Percentiles rank a stretch among this genome's conserved stretches.
Conservation (phyloP, 2,888 invertebrate species). For the Clunio marinus region DNA sequence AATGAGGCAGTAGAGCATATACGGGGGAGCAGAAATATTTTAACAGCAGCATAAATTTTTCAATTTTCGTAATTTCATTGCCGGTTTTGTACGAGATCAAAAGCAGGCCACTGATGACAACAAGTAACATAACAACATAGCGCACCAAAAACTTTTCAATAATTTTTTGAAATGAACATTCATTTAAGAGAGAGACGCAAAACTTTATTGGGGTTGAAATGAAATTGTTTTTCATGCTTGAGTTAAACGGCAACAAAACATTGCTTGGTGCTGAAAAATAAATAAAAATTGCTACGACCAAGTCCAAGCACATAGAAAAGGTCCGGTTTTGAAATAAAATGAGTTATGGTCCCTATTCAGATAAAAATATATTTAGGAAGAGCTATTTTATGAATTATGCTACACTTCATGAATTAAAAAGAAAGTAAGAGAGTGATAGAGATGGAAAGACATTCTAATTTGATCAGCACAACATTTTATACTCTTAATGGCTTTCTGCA, state of each 20-base stretch:
- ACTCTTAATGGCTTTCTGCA: constrained; percentile 5
- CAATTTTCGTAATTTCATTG: constrained; percentile 30
- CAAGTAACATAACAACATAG: background rate
- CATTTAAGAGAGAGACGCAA: background rate
- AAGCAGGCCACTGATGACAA: background rate
- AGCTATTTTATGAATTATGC: too few relatives aligned
- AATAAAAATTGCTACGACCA: too few relatives aligned
- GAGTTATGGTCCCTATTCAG: background rate
- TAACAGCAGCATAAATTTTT: constrained; percentile 27
- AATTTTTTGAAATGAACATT: background rate
- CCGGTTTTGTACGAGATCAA: too few relatives aligned
- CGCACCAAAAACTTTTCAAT: background rate
- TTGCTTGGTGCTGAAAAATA: background rate
- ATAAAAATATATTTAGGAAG: too few relatives aligned
- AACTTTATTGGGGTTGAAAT: constrained; percentile 23
- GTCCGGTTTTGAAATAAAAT: background rate
- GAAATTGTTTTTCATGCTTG: constrained; percentile 34
- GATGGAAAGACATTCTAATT: constrained; percentile 19
- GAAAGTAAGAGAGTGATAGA: too few relatives aligned
- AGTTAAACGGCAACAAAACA: constrained; percentile 11
- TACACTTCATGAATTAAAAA: background rate
- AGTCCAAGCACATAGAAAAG: background rate
- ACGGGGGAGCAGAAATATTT: background rate
- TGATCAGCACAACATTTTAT: constrained; percentile 1
- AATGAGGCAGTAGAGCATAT: constrained; percentile 33